Base-by-base conservation (phyloP, 2,113 vertebrate species). In the Oplegnathus fasciatus region DNA sequence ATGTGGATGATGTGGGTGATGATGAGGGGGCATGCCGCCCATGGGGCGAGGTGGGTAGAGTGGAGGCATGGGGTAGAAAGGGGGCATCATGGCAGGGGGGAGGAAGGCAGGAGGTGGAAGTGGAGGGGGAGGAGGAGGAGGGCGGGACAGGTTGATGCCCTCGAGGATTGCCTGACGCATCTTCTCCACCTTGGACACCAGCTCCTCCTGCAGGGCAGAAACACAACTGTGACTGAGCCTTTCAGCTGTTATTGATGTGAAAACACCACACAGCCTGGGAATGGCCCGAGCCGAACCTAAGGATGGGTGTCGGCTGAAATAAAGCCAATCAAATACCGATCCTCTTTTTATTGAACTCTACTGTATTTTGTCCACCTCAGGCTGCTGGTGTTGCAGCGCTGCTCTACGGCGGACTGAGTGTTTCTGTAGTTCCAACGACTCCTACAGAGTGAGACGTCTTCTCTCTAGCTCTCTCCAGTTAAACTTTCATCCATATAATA, bases 111-210 rank as follows among this genome's bases (percentile, higher is more conserved):
- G 97, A 61, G 97, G 96, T 48, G 97, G 97, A 68, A 97, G 94
- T n/a, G 96, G 96, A 61, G 97, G 97, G 0, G 96, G 96, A 34
- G 96, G 96, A 13, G 96, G 96, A 61, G 95, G 96, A 28, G 96
- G 96, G 61, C 95, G 94, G 18, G 95, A 97, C 57, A 97, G 92
- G 90, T 96, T 97, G 91, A 98, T 96, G 91, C 97, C 97, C 91
- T 98, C 97, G 7, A 98, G 94, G 85, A 98, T 98, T 50, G 97
- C 97, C 93, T 98, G 97, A 58, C 97, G 96, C 97, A 98, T 98
- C 94, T 97, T 98, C 89, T 98, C 97, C 42, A 98, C 97, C 86
- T 97, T 96, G 78, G 96, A 96, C 83, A 97, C 96, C 92, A 97
- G 95, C 86, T 96, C 95, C 86, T 96, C 95, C 95, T 96, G 91